phyloP scores from a whole-genome alignment of 2,113 vertebrate genomes.

The Gymnarchus niloticus region DNA sequence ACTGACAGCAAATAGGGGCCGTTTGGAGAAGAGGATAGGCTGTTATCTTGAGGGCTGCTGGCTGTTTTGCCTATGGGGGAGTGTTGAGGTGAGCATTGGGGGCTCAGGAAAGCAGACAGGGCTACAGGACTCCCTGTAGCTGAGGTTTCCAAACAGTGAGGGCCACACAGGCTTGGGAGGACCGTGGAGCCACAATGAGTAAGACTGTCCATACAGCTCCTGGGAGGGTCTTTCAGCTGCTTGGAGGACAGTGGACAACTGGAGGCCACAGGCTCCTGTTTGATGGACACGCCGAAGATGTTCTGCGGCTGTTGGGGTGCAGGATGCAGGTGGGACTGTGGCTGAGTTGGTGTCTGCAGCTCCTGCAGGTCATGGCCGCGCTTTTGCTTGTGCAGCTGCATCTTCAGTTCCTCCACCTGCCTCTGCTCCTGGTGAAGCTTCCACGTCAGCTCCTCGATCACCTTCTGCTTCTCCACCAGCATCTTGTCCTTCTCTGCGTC shows the following conservation, averaged over 20 bases:
- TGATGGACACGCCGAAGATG: constrained; percentile 77
- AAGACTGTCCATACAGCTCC: constrained; percentile 59
- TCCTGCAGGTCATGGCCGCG: constrained; percentile 63
- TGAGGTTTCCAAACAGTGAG: constrained; percentile 63
- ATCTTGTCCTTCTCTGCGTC: constrained; percentile 96
- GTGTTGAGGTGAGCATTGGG: constrained; percentile 88
- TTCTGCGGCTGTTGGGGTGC: constrained; percentile 54
- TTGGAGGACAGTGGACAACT: constrained; percentile 84
- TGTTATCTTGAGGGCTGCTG: constrained; percentile 79
- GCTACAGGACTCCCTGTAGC: constrained; percentile 57
- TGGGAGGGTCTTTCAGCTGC: constrained; percentile 49
- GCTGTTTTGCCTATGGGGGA: constrained; percentile 70
- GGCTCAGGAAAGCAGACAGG: constrained; percentile 85
- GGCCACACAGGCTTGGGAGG: constrained; percentile 54
- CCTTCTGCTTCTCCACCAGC: constrained; percentile 97
- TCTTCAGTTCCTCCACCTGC: constrained; percentile 86
- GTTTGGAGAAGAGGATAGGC: constrained; percentile 78
- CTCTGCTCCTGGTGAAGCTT: constrained; percentile 92
- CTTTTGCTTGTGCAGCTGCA: constrained; percentile 90
- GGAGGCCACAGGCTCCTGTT: constrained; percentile 77
- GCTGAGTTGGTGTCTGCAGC: constrained; percentile 44
- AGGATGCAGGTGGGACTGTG: constrained; percentile 49
- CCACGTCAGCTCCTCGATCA: constrained; percentile 96
- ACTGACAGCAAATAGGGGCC: constrained; percentile 71
- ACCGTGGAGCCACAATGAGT: constrained; percentile 57